phyloP scores from a whole-genome alignment of 2,888 invertebrate species.

The Noctuana brunneofusca region DNA sequence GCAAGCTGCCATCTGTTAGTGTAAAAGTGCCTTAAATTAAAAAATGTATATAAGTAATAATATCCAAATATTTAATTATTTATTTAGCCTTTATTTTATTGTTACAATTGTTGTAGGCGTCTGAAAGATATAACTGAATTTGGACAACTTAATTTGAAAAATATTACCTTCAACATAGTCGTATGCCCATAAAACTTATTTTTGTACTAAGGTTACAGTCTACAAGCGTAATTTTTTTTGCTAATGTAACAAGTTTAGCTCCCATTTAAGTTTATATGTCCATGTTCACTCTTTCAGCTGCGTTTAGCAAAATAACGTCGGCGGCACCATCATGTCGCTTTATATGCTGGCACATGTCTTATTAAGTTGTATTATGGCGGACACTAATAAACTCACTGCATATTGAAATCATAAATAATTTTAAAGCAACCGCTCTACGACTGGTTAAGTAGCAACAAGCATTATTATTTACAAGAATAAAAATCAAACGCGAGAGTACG shows the following conservation, averaged over 20 bases:
- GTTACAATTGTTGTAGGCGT: too few relatives aligned
- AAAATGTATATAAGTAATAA: too few relatives aligned
- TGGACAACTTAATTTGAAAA: too few relatives aligned
- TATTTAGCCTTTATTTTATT: too few relatives aligned
- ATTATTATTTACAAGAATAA: slow-evolving; percentile 38
- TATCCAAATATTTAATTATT: too few relatives aligned
- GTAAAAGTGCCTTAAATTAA: too few relatives aligned
- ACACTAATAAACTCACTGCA: slow-evolving; percentile 26
- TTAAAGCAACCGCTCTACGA: slow-evolving; percentile 14
- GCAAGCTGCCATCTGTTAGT: too few relatives aligned
- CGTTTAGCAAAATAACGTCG: slow-evolving; percentile 3
- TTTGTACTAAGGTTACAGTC: too few relatives aligned
- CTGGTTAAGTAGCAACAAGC: slow-evolving; percentile 33
- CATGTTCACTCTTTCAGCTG: slow-evolving; percentile 4
- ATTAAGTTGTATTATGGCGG: slow-evolving; percentile 26
- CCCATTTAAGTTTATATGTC: background rate
- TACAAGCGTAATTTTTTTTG: slow-evolving; percentile 15
- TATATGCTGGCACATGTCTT: slow-evolving; percentile 22
- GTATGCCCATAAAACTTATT: too few relatives aligned
- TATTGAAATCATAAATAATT: slow-evolving; percentile 33
- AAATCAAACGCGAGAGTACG: slow-evolving; percentile 33
- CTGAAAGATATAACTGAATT: too few relatives aligned
- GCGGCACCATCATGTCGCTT: slow-evolving; percentile 13
- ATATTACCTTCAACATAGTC: too few relatives aligned
- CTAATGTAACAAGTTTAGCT: background rate